A percentile compares a stretch with the other conserved stretches of the same genome.
phyloP scores from a whole-genome alignment of 2,888 invertebrate species.

The Epinotia nisella region DNA sequence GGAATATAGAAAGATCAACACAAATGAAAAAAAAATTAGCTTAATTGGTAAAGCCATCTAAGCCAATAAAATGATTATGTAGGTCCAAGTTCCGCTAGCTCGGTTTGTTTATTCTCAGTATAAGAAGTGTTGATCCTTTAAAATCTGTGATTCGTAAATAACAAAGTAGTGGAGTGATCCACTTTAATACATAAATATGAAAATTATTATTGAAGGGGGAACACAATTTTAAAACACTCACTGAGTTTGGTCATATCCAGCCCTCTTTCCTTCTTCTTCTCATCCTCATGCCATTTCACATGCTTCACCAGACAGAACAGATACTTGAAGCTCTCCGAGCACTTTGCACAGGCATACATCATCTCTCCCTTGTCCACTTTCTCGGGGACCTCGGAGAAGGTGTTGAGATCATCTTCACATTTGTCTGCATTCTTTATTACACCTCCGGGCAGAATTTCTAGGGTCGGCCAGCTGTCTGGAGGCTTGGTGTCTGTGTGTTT shows the following conservation, averaged over 20 bases:
- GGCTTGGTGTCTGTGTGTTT: conserved; percentile 48
- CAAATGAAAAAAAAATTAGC: no score
- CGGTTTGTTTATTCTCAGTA: no score
- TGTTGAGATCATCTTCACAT: conserved; percentile 49
- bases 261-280: conserved; percentile 53
- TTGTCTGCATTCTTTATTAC: conserved; percentile 71
- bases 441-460: conserved; percentile 76
- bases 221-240: no score
- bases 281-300: conserved; percentile 71
- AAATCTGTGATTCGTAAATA: no score
- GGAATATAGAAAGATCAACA: conserved; percentile 28
- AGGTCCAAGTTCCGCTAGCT: no score
- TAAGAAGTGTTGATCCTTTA: no score
- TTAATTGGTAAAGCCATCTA: no score
- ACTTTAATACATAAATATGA: no score
- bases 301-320: conserved; percentile 72
- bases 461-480: conserved; percentile 73
- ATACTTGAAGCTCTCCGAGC: conserved; percentile 69
- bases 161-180: no score
- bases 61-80: no score
- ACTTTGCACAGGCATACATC: conserved; percentile 77
- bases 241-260: conserved; percentile 53
- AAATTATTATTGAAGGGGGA: no score
- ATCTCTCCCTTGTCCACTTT: conserved; percentile 54
- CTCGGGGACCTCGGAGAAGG: conserved; percentile 42